Percentiles rank a stretch among this genome's conserved stretches.
These are phyloP conservation scores for Oreotrochilus melanogaster DNA, from an alignment of 2,113 vertebrate species.

Conservation along the genomic window DNA sequence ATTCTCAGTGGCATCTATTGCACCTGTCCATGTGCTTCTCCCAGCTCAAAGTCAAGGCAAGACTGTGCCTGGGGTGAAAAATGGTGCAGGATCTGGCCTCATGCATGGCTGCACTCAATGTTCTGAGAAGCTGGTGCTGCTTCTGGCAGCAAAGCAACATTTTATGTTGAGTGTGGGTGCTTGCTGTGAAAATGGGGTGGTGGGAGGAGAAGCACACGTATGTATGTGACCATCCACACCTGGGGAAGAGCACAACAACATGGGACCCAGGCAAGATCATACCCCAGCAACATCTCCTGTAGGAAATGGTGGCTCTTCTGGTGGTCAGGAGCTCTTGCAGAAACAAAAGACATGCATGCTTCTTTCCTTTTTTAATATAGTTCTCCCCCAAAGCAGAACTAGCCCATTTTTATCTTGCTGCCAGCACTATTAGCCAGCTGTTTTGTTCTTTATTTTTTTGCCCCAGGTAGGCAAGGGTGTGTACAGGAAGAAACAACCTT, in stretches of 20 bases:
- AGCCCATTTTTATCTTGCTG: slow-evolving; percentile 31
- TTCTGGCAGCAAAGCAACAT: accelerated
- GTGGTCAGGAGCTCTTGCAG: background rate
- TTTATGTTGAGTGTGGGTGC: background rate
- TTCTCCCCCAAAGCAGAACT: slow-evolving; percentile 29
- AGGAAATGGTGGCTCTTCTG: background rate
- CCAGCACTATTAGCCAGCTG: background rate
- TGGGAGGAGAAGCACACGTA: background rate
- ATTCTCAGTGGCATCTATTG: background rate
- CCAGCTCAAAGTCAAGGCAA: background rate
- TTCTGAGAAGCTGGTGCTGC: background rate
- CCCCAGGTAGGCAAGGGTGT: slow-evolving; percentile 17
- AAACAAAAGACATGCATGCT: background rate
- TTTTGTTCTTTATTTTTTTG: background rate
- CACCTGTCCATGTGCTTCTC: accelerated
- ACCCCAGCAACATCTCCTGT: background rate
- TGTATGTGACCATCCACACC: too few relatives aligned
- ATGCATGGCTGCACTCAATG: accelerated
- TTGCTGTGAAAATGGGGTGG: background rate
- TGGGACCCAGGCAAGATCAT: background rate
- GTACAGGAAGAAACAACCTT: background rate
- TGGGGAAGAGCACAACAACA: background rate
- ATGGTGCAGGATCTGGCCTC: background rate
- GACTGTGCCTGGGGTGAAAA: background rate
- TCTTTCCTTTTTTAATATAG: slow-evolving; percentile 13